Conservation (phyloP, 2,113 vertebrate genomes). For the Festucalex cinctus region DNA sequence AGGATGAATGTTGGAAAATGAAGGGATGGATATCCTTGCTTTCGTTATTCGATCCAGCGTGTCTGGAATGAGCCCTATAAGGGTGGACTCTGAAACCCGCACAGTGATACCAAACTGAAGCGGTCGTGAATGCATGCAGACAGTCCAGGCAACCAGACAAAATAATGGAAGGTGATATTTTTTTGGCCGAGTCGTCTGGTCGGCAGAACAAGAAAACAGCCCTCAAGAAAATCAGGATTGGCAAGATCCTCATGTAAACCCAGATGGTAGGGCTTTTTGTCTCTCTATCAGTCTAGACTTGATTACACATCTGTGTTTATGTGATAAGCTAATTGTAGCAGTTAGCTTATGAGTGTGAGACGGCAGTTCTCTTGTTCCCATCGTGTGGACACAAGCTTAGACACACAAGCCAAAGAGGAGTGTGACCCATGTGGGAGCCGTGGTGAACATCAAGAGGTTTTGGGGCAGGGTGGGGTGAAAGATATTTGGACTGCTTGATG, state of each 20-base stretch:
- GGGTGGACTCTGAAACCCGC: conserved; percentile 19
- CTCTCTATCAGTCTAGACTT: conserved; percentile 54
- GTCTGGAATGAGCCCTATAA: conserved; percentile 58
- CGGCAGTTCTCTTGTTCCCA: conserved; percentile 37
- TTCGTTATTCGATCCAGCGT: conserved; percentile 32
- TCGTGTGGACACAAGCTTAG: conserved; percentile 24
- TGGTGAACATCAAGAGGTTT: conserved; percentile 49
- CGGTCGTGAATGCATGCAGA: conserved; percentile 17
- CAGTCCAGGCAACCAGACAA: conserved; percentile 24
- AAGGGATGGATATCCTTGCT: conserved; percentile 4
- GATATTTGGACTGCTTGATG: conserved; percentile 53
- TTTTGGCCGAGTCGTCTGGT: conserved; percentile 40
- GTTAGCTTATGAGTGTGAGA: conserved; percentile 47
- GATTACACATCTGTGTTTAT: conserved; percentile 58
- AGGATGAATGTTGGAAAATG: not conserved
- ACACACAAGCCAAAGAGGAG: conserved; percentile 36
- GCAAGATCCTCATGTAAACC: conserved; percentile 16
- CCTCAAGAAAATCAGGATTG: conserved; percentile 19
- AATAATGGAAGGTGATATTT: conserved; percentile 32
- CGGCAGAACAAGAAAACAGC: conserved; percentile 21
- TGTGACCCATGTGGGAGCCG: conserved; percentile 54
- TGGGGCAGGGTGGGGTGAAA: conserved; percentile 31
- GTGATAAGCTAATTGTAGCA: conserved; percentile 60
- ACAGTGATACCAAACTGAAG: conserved; percentile 41
- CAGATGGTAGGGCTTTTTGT: conserved; percentile 57